Evolutionary conservation across 2,113 vertebrate species (phyloP).

Genomic region (Mesitornis unicolor): DNA sequence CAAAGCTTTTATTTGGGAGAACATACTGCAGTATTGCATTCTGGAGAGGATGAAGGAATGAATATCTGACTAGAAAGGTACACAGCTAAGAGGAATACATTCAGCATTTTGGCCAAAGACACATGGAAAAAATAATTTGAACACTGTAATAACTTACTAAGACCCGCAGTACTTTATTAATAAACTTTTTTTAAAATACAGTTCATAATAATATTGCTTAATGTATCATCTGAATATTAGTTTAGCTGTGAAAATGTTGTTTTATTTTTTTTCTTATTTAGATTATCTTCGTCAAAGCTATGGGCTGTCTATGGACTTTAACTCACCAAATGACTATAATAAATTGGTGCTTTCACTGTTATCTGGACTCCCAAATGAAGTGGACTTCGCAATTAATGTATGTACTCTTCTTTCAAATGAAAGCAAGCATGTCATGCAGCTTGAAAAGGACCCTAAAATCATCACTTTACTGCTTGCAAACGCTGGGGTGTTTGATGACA

Average conservation of each 20-base stretch:
- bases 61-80: neutral
- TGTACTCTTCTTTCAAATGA: constrained; percentile 98
- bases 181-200: neutral
- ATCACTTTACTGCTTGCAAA: constrained; percentile 96
- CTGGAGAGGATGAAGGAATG: neutral
- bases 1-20: neutral
- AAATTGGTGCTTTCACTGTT: constrained; percentile 99
- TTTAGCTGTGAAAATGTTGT: neutral
- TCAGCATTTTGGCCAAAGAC: neutral
- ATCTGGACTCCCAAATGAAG: constrained; percentile 98
- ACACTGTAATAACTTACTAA: neutral
- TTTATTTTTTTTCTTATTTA: constrained; percentile 52
- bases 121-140: neutral
- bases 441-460: constrained; percentile 99
- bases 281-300: constrained; percentile 99
- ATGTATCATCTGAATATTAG: neutral
- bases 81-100: neutral
- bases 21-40: neutral
- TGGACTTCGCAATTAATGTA: constrained; percentile 99
- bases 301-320: constrained; percentile 94
- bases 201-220: neutral
- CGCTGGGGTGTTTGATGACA: constrained; percentile 96
- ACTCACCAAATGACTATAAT: constrained; percentile 96
- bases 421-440: constrained; percentile 99
- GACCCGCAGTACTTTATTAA: neutral